Evolutionary conservation across 2,888 invertebrate genomes (phyloP), one percentile per base, ranked within the genome.

Genomic region (Coelopa pilipes): DNA sequence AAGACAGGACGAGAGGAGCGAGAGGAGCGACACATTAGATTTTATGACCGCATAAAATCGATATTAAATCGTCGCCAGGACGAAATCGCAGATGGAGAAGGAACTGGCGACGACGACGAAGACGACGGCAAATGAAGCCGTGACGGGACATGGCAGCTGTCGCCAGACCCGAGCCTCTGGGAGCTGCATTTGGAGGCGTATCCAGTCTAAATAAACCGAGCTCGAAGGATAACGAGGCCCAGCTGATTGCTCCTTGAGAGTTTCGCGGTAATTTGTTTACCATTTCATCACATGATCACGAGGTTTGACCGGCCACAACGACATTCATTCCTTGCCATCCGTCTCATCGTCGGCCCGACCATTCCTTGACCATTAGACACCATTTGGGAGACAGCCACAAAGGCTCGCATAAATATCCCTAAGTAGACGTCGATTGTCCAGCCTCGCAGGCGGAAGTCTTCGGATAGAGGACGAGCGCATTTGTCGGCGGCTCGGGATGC

Each of bases 21-120:
- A 62, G 19, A 62, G 9, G 46, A 69, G 15, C 60, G 24, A 4
- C 59, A n/a, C 59, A 66, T 74, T 60, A 65, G 67, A 74, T 76
- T 76, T 76, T 76, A 76, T 73, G 70, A 76, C 74, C 76, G 70
- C 60, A 76, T 73, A 74, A 76, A 74, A 76, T 73, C 60, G 68
- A 70, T 74, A 74, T 72, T 46, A 34, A 34, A 34, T 34, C 34
- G 34, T 7, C 34, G 34, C 34, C 34, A 34, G 34, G 34, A 34
- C 7, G 34, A 2, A 7, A 34, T 34, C 34, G 34, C 34, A 34
- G 34, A 34, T 34, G 34, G n/a, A 15, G 9, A 66, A 15, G 13
- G 66, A 66, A 17, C 47, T 17, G 17, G 10, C 65, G 12, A 0
- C 19, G 24, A 24, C 21, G 24, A 17, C 19, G 55, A 12, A 10